These are phyloP conservation scores for Euborellia annulipes DNA, from an alignment of 1,140 invertebrate genomes.

Conservation along the genomic window DNA sequence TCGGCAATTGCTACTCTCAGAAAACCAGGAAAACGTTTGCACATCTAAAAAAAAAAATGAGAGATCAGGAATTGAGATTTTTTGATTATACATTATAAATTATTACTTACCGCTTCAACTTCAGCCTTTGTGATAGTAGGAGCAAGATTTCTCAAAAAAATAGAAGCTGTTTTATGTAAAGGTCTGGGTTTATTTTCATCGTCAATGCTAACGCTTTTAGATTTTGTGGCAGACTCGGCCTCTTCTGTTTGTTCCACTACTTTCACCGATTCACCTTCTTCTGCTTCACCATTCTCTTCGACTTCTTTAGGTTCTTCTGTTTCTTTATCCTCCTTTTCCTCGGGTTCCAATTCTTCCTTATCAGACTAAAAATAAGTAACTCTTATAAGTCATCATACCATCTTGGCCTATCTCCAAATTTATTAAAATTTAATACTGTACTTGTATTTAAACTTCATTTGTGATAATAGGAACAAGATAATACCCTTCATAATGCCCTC, in stretches of 20 bases:
- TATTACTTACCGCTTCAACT: constrained; percentile 71
- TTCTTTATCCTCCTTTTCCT: constrained; percentile 16
- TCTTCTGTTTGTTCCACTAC: constrained; percentile 12
- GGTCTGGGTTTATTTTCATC: constrained; percentile 41
- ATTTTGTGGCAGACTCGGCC: neutral
- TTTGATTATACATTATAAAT: too few species aligned
- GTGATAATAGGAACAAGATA: too few species aligned
- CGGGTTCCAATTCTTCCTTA: constrained; percentile 10
- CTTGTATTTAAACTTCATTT: too few species aligned
- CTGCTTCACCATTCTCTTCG: constrained; percentile 16
- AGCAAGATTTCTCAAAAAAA: constrained; percentile 90
- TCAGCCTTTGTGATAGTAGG: constrained; percentile 92
- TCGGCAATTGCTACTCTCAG: constrained; percentile 93
- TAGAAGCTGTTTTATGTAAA: constrained; percentile 88
- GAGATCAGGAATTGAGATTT: neutral
- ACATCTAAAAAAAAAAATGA: constrained; percentile 47
- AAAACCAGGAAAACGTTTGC: constrained; percentile 88
- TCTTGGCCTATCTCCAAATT: too few species aligned
- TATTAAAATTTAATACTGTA: too few species aligned
- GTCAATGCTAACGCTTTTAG: neutral
- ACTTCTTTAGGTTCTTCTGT: constrained; percentile 20
- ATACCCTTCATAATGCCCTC: too few species aligned
- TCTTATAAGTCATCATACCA: too few species aligned
- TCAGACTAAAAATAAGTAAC: constrained; percentile 8
- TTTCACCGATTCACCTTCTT: constrained; percentile 16